Conservation (phyloP, 2,888 invertebrate species). For the Conops quadrifasciatus region DNA sequence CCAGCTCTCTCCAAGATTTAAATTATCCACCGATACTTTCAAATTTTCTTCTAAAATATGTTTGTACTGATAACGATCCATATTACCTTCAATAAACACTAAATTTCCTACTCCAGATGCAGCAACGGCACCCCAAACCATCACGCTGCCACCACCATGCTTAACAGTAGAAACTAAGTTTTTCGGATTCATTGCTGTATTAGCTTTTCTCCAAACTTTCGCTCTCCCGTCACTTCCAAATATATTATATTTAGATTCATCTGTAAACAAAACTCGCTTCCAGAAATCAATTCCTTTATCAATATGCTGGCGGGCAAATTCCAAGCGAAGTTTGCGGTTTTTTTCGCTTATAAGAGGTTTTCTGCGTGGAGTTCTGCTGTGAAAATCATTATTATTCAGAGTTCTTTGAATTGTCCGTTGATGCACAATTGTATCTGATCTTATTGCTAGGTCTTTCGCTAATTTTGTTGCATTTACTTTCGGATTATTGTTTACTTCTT, state of each 20-base stretch:
- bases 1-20: slow-evolving; percentile 32
- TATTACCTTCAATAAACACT: slow-evolving; percentile 45
- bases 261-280: slow-evolving; percentile 49
- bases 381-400: neutral
- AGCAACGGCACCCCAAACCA: slow-evolving; percentile 47
- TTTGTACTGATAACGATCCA: slow-evolving; percentile 44
- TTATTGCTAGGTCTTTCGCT: neutral
- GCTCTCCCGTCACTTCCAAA: too few species aligned
- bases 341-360: slow-evolving; percentile 39
- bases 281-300: slow-evolving; percentile 44
- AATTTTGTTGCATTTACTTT: neutral
- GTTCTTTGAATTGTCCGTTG: neutral
- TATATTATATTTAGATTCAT: slow-evolving; percentile 48
- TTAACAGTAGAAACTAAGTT: slow-evolving; percentile 48
- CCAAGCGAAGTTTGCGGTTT: slow-evolving; percentile 36
- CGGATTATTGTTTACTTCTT: neutral
- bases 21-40: slow-evolving; percentile 32
- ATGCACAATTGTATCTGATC: too few species aligned
- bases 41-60: slow-evolving; percentile 40
- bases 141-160: slow-evolving; percentile 50
- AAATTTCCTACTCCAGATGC: slow-evolving; percentile 35
- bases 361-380: too few species aligned
- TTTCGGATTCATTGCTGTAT: slow-evolving; percentile 41
- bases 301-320: slow-evolving; percentile 40
- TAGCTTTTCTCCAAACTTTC: slow-evolving; percentile 39